These are phyloP conservation scores for Stigmatopora argus DNA, from an alignment of 2,113 vertebrate genomes.

Conservation along the genomic window DNA sequence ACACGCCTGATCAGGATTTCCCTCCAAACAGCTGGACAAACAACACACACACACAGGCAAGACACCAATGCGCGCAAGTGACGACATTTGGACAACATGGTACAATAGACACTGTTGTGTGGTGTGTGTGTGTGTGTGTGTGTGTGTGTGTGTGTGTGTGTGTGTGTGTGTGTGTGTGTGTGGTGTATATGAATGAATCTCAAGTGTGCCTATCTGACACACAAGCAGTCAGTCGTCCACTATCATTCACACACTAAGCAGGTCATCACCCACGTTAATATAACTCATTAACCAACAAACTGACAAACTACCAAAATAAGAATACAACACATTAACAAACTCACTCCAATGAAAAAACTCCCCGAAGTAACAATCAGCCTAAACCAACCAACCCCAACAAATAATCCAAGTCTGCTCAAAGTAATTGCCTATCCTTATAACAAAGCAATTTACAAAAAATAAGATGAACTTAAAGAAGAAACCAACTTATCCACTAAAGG, in stretches of 20 bases:
- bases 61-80: constrained; percentile 9
- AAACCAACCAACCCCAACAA: too few relatives aligned
- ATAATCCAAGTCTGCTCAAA: not conserved
- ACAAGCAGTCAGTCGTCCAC: not conserved
- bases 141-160: too few relatives aligned
- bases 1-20: constrained; percentile 68
- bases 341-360: too few relatives aligned
- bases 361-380: not conserved
- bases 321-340: not conserved
- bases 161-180: not conserved
- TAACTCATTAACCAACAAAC: not conserved
- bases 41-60: constrained; percentile 34
- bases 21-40: constrained; percentile 76
- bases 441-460: too few relatives aligned
- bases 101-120: not conserved
- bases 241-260: not conserved
- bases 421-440: not conserved
- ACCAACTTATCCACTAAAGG: not conserved
- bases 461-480: not conserved
- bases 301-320: not conserved
- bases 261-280: not conserved
- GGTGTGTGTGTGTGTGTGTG: not conserved
- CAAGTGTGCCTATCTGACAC: not conserved
- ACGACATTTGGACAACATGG: not conserved
- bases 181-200: not conserved